A percentile compares a stretch with the other conserved stretches of the same genome.
These are phyloP conservation scores for Synanthedon tipuliformis DNA, from an alignment of 2,888 invertebrate species.

Conservation along the genomic window DNA sequence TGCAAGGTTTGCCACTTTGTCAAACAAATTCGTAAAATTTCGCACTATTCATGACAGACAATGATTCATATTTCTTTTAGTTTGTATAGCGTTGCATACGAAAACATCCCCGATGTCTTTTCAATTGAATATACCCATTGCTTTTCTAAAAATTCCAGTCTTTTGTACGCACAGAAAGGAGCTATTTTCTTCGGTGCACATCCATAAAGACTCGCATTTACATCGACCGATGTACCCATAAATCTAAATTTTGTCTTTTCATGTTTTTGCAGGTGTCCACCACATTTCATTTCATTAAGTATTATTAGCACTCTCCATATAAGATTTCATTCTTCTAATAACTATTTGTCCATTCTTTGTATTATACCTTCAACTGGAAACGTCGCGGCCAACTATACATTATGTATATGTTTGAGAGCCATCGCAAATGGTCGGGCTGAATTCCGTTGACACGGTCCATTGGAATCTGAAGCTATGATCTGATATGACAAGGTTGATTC, in stretches of 20 bases:
- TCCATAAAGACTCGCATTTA: slow-evolving; percentile 22
- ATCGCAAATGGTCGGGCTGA: slow-evolving; percentile 18
- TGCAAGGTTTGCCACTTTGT: slow-evolving; percentile 22
- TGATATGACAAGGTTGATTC: slow-evolving; percentile 17
- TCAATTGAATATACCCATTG: slow-evolving; percentile 30
- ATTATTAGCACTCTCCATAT: slow-evolving; percentile 31
- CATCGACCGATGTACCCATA: slow-evolving; percentile 29
- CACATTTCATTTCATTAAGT: slow-evolving; percentile 26
- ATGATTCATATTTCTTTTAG: not conserved
- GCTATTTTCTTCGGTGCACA: slow-evolving; percentile 49
- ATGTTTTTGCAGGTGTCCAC: slow-evolving; percentile 43
- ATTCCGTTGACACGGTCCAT: slow-evolving; percentile 9
- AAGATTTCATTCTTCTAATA: slow-evolving; percentile 44
- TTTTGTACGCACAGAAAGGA: slow-evolving; percentile 37
- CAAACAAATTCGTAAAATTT: slow-evolving; percentile 6
- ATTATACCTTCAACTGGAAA: slow-evolving; percentile 18
- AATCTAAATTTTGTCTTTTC: slow-evolving; percentile 41
- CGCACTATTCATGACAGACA: slow-evolving; percentile 14
- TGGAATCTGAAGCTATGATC: slow-evolving; percentile 13
- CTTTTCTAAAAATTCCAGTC: slow-evolving; percentile 16
- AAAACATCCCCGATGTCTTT: slow-evolving; percentile 26
- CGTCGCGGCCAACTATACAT: slow-evolving; percentile 22
- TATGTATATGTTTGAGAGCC: slow-evolving; percentile 17
- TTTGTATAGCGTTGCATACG: slow-evolving; percentile 14
- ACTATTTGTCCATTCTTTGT: slow-evolving; percentile 37